Base-by-base conservation (phyloP, 2,888 invertebrate genomes). In the Apodemia zela region DNA sequence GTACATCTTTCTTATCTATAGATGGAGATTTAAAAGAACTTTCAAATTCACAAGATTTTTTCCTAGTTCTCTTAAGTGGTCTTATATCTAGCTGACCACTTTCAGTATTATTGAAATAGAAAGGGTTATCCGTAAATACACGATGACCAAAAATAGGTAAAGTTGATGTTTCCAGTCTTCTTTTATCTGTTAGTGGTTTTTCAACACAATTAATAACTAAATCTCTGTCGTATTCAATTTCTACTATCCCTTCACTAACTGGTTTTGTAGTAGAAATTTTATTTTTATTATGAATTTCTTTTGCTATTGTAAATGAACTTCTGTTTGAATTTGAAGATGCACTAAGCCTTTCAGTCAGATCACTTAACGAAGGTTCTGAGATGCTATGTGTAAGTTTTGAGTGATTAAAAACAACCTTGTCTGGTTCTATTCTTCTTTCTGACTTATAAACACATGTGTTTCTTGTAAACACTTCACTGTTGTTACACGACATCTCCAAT, bases 221-320 rank as follows among this genome's bases (percentile, higher is more conserved):
- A 80, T 81, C 87, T 74, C 79, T 72, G 60, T 89, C 92, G 79
- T 94, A 94, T 78, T 93, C 93, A 67, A 93, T 93, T 79, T 93
- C 92, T 59, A 93, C 93, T 66, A 93, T 79, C 13, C 92, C 93
- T 73, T 93, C 84, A 61, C 85, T 92, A 2, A 84, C 77, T 1
- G 89, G 81, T 77, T 84, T 88, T 4, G 88, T 91, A 25, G 90
- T 90, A 68, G 87, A 87, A 25, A 89, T 72, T 64, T 80, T 72
- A 61, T 78, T 77, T 60, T 61, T 72, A 59, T 71, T 73, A n/a
- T 70, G 73, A 7, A 71, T 71, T 64, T 71, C 72, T 72, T 81
- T 77, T 57, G 73, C 75, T 65, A 80, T 66, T 60, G 73, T 73
- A 68, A 86, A 74, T 0, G 88, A 86, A 66, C 79, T 80, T 69